phyloP scores from a whole-genome alignment of 2,797 vertebrate species.

The Emydoidea blandingii region DNA sequence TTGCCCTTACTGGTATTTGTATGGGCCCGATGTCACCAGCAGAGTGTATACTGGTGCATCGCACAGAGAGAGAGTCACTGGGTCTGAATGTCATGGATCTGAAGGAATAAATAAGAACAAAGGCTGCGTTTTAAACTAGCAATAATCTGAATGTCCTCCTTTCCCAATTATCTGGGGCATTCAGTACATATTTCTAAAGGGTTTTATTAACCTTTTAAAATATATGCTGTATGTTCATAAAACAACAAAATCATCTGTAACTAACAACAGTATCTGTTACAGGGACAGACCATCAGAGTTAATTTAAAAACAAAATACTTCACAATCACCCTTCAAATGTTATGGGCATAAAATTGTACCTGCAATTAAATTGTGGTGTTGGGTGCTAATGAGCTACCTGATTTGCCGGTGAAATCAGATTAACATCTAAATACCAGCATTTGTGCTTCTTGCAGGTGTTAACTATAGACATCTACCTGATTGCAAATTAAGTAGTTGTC shows the following conservation, averaged over 20 bases:
- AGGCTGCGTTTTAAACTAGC: background rate
- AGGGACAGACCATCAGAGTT: constrained; percentile 56
- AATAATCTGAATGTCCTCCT: background rate
- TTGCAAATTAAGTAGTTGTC: constrained; percentile 48
- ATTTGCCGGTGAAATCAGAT: constrained; percentile 75
- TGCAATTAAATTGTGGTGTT: constrained; percentile 77
- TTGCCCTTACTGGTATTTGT: background rate
- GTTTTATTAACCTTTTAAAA: constrained; percentile 2
- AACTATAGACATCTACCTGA: constrained; percentile 68
- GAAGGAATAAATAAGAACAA: background rate
- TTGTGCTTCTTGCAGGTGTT: constrained; percentile 47
- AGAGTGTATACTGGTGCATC: background rate
- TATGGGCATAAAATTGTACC: constrained; percentile 72
- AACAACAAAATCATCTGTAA: constrained; percentile 67
- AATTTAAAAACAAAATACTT: constrained; percentile 33
- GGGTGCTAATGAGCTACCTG: constrained; percentile 75
- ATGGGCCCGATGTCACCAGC: background rate
- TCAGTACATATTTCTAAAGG: background rate
- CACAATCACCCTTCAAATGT: constrained; percentile 73
- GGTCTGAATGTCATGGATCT: background rate
- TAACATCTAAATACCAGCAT: constrained; percentile 71
- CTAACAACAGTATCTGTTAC: constrained; percentile 70
- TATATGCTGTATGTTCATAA: background rate
- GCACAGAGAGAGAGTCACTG: background rate
- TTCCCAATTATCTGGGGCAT: background rate